Evolutionary conservation across 2,113 vertebrate species (phyloP), one percentile per base, ranked within the genome.

Genomic region (Triplophysa dalaica): DNA sequence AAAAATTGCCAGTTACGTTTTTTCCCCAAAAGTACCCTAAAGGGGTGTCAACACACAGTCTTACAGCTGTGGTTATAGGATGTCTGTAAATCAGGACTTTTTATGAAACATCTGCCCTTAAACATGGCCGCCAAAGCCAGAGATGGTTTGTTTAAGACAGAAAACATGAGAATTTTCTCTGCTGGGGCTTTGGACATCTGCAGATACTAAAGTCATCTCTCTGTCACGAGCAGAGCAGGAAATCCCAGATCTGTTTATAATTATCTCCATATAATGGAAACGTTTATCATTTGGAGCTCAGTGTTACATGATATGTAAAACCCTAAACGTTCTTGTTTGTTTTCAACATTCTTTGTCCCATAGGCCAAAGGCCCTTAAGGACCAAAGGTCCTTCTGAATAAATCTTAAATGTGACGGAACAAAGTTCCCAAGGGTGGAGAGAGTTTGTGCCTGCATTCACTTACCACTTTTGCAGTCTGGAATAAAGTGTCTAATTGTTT

Each of bases 171-270:
- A 73, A 74, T 63, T 69, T 73, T 69, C 83, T 79, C 80, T 75
- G 73, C 61, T 76, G 77, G 61, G 52, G 33, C 70, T 69, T 11
- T 12, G n/a, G 38, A 67, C 83, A 81, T 75, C 77, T 85, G 80
- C 64, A 76, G 52, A 78, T 64, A 70, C 67, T 76, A 63, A 85
- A 79, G 13, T 60, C 64, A 70, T 16, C 70, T 54, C 72, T 75
- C 70, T 85, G 80, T 85, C 77, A 79, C 62, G 77, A 70, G 65
- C 74, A 41, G 62, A 69, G 60, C 77, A 79, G 77, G 77, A 83
- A 79, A 83, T 83, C 72, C 81, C 81, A 79, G 74, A 83, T 83
- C 77, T 83, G 81, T 67, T 79, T 83, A 68, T 62, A 58, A 83
- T 83, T 83, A 83, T 45, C 64, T 75, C 26, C 9, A 66, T 66